Evolutionary conservation across 2,888 invertebrate genomes (phyloP).

Genomic region (Drosophila koepferae): DNA sequence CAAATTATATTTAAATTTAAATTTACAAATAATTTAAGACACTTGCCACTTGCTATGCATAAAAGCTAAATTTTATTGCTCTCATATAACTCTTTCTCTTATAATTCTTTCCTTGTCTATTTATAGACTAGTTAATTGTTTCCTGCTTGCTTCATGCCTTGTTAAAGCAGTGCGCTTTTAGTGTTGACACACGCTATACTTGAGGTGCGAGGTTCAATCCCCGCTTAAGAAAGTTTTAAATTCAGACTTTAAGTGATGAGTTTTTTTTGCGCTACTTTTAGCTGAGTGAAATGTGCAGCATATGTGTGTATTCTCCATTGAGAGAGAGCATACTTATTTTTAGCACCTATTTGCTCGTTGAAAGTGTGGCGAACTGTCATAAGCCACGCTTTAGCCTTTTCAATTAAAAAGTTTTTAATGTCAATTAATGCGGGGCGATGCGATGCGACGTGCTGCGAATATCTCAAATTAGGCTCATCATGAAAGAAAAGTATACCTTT

Average conservation of each 20-base stretch:
- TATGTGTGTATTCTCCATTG: background rate
- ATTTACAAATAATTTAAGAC: background rate
- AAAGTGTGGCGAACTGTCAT: background rate
- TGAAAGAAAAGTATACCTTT: conserved; percentile 15
- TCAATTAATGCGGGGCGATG: conserved; percentile 38
- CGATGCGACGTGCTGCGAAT: conserved; percentile 1
- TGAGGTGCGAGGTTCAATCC: conserved; percentile 5
- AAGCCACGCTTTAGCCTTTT: conserved; percentile 34
- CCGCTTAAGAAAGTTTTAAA: background rate
- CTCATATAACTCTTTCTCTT: background rate
- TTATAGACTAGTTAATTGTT: background rate
- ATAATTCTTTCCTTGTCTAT: background rate
- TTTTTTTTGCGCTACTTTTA: background rate
- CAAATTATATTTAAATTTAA: too few species aligned
- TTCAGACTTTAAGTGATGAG: background rate
- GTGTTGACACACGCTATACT: background rate
- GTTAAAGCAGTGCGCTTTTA: background rate
- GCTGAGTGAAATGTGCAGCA: background rate
- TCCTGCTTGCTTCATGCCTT: too few species aligned
- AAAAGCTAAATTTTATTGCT: background rate
- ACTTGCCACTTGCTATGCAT: background rate
- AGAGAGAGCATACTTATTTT: background rate
- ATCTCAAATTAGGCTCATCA: conserved; percentile 29
- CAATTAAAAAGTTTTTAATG: conserved; percentile 61
- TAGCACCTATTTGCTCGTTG: conserved; percentile 11